Conservation (phyloP, 2,113 vertebrate genomes). For the Ondatra zibethicus region DNA sequence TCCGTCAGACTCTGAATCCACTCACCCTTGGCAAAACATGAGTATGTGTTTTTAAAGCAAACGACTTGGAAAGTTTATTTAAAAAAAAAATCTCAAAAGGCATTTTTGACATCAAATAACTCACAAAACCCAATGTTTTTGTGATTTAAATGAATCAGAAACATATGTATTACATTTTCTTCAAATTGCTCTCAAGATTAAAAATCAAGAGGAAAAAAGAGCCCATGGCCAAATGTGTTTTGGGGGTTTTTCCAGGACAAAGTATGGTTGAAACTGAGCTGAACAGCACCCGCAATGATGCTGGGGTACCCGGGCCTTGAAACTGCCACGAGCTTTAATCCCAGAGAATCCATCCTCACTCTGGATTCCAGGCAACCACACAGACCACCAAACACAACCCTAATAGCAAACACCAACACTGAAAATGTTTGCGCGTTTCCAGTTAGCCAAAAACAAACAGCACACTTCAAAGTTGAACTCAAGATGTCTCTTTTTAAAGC, state of each 20-base stretch:
- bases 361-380: conserved; percentile 43
- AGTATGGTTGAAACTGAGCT: conserved; percentile 55
- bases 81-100: conserved; percentile 78
- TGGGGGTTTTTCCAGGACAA: conserved; percentile 66
- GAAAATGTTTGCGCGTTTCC: conserved; percentile 68
- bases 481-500: conserved; percentile 74
- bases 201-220: conserved; percentile 79
- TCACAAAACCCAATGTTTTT: conserved; percentile 82
- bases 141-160: conserved; percentile 83
- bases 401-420: conserved; percentile 74
- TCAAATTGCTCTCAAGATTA: conserved; percentile 82
- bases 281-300: background rate
- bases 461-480: conserved; percentile 74
- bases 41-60: conserved; percentile 80
- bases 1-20: conserved; percentile 66
- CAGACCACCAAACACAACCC: conserved; percentile 48
- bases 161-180: conserved; percentile 84
- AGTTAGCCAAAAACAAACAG: conserved; percentile 74
- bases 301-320: conserved; percentile 14
- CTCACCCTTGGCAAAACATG: conserved; percentile 80
- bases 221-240: conserved; percentile 79
- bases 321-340: background rate
- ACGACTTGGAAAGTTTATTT: conserved; percentile 81
- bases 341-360: conserved; percentile 48
- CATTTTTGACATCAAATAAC: conserved; percentile 84